These are phyloP conservation scores for Luehdorfia chinensis DNA, from an alignment of 1,140 invertebrate species.

Conservation along the genomic window DNA sequence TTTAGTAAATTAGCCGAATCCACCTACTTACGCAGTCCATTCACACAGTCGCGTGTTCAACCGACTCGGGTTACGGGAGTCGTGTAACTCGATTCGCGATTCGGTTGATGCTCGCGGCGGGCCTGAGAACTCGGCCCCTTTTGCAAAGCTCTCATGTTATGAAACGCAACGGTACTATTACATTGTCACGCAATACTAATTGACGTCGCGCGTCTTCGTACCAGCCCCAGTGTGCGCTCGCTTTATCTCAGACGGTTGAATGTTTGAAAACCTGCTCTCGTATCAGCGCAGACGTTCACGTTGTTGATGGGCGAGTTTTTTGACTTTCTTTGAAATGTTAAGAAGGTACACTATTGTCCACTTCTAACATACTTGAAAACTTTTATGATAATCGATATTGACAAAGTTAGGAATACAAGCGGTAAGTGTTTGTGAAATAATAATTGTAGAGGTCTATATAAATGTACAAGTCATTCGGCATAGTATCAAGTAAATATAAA, in stretches of 20 bases:
- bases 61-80: conserved; percentile 55
- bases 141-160: conserved; percentile 57
- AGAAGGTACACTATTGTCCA: too few relatives aligned
- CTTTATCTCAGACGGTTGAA: conserved; percentile 40
- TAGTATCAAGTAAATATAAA: too few relatives aligned
- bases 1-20: conserved; percentile 9
- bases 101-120: conserved; percentile 39
- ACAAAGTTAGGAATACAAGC: too few relatives aligned
- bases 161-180: conserved; percentile 54
- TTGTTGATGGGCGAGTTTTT: conserved; percentile 39
- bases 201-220: conserved; percentile 24
- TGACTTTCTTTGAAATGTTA: conserved; percentile 27
- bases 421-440: too few relatives aligned
- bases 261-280: conserved; percentile 51
- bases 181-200: conserved; percentile 55
- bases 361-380: too few relatives aligned
- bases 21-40: conserved; percentile 30
- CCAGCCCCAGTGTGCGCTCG: conserved; percentile 19
- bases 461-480: too few relatives aligned
- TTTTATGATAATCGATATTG: too few relatives aligned
- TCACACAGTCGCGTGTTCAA: conserved; percentile 46
- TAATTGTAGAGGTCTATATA: too few relatives aligned
- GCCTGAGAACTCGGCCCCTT: conserved; percentile 52
- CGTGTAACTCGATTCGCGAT: conserved; percentile 53
- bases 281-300: conserved; percentile 35